Conservation (phyloP, 2,888 invertebrate species). For the Cryptocephalus primarius region DNA sequence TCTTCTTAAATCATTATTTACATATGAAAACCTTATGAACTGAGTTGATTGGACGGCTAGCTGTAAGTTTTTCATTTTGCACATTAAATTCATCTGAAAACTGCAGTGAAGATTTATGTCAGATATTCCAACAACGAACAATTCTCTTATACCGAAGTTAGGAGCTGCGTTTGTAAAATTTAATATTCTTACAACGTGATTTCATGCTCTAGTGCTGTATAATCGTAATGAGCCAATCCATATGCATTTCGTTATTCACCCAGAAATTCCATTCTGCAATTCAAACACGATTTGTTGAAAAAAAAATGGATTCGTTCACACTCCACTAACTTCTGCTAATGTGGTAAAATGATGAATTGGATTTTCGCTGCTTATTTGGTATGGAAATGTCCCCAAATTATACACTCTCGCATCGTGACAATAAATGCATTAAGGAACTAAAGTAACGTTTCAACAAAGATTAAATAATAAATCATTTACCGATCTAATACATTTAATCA, state of each 20-base stretch:
- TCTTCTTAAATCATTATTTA: no score
- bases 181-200: constrained; percentile 7
- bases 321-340: no score
- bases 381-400: no score
- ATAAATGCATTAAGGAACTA: no score
- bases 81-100: neutral
- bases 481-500: no score
- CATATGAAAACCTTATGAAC: no score
- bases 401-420: no score
- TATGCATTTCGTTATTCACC: constrained; percentile 3
- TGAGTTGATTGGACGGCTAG: no score
- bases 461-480: no score
- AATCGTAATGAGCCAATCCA: constrained; percentile 5
- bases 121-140: constrained; percentile 4
- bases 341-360: no score
- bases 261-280: neutral
- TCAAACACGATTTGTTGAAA: neutral
- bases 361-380: no score
- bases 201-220: constrained; percentile 4
- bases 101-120: constrained; percentile 3
- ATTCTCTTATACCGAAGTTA: constrained; percentile 7
- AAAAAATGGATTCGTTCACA: neutral
- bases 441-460: no score
- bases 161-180: constrained; percentile 5
- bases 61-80: neutral